Percentiles rank a stretch among this genome's conserved stretches.
Conservation (phyloP, 2,888 invertebrate species). For the Fragum whitleyi region DNA sequence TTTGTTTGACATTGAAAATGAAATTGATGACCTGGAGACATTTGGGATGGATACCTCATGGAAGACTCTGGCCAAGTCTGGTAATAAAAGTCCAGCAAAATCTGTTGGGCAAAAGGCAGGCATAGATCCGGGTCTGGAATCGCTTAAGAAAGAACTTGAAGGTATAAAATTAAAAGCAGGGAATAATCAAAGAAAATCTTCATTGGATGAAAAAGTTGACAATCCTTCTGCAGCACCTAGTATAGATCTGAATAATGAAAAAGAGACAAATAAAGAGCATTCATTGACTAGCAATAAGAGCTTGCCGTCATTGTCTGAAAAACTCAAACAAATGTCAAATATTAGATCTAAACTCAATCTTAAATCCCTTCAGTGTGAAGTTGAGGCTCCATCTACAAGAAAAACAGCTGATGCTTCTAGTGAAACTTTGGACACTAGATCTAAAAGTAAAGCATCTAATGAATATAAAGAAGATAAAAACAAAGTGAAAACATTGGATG, state of each 20-base stretch:
- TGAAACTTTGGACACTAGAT: neutral
- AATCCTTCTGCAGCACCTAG: no score
- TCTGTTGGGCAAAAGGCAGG: constrained; percentile 3
- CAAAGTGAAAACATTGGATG: neutral
- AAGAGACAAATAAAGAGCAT: neutral
- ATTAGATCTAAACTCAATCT: constrained; percentile 36
- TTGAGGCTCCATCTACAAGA: neutral
- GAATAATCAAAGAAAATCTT: neutral
- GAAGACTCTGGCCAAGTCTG: neutral
- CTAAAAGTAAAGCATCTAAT: neutral
- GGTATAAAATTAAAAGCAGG: constrained; percentile 34
- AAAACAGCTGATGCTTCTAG: neutral
- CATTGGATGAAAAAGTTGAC: neutral
- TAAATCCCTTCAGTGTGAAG: constrained; percentile 7
- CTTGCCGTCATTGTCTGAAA: constrained; percentile 34
- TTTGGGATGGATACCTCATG: constrained; percentile 56
- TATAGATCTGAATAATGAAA: neutral
- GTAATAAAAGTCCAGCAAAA: neutral
- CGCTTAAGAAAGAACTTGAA: constrained; percentile 41
- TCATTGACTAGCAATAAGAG: neutral
- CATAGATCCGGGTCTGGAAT: constrained; percentile 33
- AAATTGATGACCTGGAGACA: constrained; percentile 70
- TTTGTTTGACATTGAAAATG: constrained; percentile 62
- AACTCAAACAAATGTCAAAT: constrained; percentile 44
- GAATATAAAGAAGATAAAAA: neutral